Conservation (phyloP, 2,888 invertebrate genomes). For the Ctena decussata region DNA sequence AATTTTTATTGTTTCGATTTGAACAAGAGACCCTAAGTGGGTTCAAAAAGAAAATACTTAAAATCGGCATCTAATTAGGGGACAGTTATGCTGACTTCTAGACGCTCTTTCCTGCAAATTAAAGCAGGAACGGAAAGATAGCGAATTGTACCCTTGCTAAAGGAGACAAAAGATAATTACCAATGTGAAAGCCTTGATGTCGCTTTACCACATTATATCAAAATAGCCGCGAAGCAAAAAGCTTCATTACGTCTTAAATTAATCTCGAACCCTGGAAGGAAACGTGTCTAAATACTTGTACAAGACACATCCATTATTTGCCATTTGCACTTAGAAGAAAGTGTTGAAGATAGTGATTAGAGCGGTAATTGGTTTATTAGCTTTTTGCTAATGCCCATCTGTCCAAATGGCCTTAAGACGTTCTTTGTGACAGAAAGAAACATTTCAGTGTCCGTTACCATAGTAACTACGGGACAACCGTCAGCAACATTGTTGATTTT, state of each 20-base stretch:
- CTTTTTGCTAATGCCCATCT: conserved; percentile 16
- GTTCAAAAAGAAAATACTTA: no score
- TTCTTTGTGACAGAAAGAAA: conserved; percentile 6
- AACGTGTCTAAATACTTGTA: neutral
- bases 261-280: neutral
- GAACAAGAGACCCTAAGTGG: no score
- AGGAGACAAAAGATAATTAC: no score
- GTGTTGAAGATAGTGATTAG: conserved; percentile 12
- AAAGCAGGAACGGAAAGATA: no score
- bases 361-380: conserved; percentile 12
- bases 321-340: neutral
- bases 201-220: neutral
- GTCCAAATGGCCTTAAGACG: conserved; percentile 9
- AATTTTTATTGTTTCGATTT: no score
- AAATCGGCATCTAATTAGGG: no score
- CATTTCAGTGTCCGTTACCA: neutral
- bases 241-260: neutral
- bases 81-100: no score
- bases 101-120: no score
- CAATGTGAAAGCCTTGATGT: neutral
- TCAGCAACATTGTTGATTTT: neutral
- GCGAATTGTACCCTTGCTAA: no score
- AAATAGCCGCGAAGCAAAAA: neutral
- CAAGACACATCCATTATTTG: conserved; percentile 12
- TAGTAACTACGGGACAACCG: neutral